Evolutionary conservation across 2,888 invertebrate genomes (phyloP).

Genomic region (Andricus curvator): DNA sequence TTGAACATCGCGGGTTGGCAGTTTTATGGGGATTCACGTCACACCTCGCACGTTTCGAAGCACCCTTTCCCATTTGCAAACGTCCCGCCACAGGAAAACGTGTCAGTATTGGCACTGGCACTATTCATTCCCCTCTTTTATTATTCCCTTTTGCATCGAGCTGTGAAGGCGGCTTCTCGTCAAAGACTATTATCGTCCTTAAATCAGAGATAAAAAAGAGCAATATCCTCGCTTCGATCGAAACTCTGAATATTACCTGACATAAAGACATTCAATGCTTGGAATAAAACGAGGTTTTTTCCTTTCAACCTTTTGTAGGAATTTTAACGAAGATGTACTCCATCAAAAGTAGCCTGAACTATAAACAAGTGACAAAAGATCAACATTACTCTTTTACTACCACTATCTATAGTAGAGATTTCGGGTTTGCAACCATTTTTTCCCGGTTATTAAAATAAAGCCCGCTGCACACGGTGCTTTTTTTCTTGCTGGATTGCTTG

Average conservation of each 20-base stretch:
- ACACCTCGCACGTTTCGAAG: slow-evolving; percentile 61
- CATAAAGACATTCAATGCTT: slow-evolving; percentile 6
- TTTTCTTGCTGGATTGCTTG: too few species aligned
- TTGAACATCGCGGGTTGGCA: slow-evolving; percentile 65
- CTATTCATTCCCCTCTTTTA: slow-evolving; percentile 57
- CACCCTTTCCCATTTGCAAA: slow-evolving; percentile 55
- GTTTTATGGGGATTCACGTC: slow-evolving; percentile 66
- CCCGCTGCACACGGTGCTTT: too few species aligned
- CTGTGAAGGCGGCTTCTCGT: slow-evolving; percentile 46
- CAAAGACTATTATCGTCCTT: slow-evolving; percentile 55
- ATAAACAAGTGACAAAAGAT: background rate
- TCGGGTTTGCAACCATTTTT: too few species aligned
- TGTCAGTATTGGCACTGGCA: slow-evolving; percentile 56
- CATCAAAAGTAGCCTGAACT: background rate
- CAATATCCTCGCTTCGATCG: slow-evolving; percentile 20
- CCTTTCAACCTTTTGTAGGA: background rate
- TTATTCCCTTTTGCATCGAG: slow-evolving; percentile 49
- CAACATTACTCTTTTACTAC: too few species aligned
- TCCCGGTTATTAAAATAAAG: too few species aligned
- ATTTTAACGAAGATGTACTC: background rate
- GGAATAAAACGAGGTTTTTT: background rate
- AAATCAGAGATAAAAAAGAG: slow-evolving; percentile 9
- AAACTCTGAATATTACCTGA: slow-evolving; percentile 8
- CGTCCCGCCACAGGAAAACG: slow-evolving; percentile 56
- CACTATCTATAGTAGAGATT: too few species aligned